Base-by-base conservation (phyloP, 2,797 vertebrate genomes). In the Tapirus indicus region DNA sequence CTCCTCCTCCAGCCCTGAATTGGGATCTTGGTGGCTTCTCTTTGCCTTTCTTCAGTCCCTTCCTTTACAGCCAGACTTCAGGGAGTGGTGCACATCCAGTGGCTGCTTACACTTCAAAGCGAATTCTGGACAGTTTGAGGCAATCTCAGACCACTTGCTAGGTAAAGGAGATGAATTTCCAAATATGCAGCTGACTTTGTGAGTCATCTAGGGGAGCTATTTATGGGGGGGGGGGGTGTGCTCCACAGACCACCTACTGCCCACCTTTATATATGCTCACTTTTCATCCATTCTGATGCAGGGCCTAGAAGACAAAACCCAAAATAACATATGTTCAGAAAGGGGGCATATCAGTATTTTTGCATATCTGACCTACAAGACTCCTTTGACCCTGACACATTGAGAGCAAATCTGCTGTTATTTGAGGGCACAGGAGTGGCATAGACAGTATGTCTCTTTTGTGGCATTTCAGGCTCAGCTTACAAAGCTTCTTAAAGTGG, bases 301-400 rank as follows among this genome's bases (percentile, higher is more conserved):
- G 88, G 68, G 56, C 35, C 16, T 56, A 49, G 78, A 78, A 66
- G 62, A 71, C 17, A 47, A 54, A 80, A 54, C 11, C 41, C 69
- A 44, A 5, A 6, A 10, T 7, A 49, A 71, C 9, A 2, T 7
- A 7, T 27, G n/a, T 56, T 91, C 32, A 82, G 62, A 82, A 94
- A 80, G 52, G 14, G 8, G 78, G 6, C 3, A 0, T 20, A 27
- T 20, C 8, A 9, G 0, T 27, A n/a, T 29, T 54, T 94, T n/a
- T 27, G 25, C 20, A 3, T 35, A 0, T 3, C 6, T 44, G 20
- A 44, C 52, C 56, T 23, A 20, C 7, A 8, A 16, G 0, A 16
- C 8, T 71, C 47, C 60, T 88, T 56, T 77, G 52, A 25, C 1
- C 21, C 12, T 7, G 62, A 82, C 41, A 23, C 32, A 32, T 23